Evolutionary conservation across 2,797 vertebrate genomes (phyloP).

Genomic region (Sylvilagus floridanus): DNA sequence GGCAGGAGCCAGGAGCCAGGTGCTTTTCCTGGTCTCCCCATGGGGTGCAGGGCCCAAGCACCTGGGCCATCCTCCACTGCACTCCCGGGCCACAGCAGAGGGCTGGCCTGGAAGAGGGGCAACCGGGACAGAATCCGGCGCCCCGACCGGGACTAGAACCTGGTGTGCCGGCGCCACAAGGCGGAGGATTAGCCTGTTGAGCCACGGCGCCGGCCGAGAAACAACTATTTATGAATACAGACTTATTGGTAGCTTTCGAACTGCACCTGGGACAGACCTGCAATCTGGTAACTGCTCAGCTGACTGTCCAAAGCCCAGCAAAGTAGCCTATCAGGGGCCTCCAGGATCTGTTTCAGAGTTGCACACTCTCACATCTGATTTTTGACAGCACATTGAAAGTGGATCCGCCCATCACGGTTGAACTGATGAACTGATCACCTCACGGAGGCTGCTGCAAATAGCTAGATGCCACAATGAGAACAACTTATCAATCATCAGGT

Average conservation of each 20-base stretch:
- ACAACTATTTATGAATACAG: background rate
- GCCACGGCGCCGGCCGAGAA: no score
- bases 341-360: background rate
- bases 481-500: background rate
- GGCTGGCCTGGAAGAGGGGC: no score
- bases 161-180: no score
- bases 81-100: no score
- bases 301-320: background rate
- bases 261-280: background rate
- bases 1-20: no score
- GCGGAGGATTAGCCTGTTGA: no score
- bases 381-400: background rate
- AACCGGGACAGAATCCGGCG: no score
- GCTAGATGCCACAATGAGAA: background rate
- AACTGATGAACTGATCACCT: background rate
- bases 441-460: background rate
- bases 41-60: no score
- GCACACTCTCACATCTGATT: background rate
- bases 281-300: background rate
- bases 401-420: background rate
- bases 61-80: no score
- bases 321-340: background rate
- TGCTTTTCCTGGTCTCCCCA: no score
- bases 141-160: no score
- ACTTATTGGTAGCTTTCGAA: background rate